phyloP scores from a whole-genome alignment of 1,140 invertebrate species.

The Atta texana region DNA sequence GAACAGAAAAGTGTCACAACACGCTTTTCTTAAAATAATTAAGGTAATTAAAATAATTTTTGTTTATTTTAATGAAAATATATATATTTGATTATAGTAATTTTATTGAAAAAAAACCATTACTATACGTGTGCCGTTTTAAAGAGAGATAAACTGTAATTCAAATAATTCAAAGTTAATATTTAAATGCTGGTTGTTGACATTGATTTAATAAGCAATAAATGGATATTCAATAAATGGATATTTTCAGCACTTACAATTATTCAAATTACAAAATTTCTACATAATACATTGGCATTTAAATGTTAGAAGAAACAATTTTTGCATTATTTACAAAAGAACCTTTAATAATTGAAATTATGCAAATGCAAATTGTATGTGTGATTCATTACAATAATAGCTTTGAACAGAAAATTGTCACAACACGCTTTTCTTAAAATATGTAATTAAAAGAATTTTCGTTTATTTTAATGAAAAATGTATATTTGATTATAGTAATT shows the following conservation, averaged over 20 bases:
- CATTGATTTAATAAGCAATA: constrained; percentile 75
- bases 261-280: not conserved
- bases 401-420: not conserved
- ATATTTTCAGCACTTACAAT: not conserved
- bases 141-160: not conserved
- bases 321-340: not conserved
- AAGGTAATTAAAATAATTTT: not conserved
- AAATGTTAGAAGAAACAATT: not conserved
- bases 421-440: not conserved
- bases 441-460: not conserved
- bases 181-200: constrained; percentile 63
- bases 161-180: constrained; percentile 6
- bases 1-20: no score
- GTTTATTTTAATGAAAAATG: not conserved
- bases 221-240: no score
- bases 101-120: not conserved
- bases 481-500: not conserved
- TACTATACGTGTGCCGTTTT: not conserved
- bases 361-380: no score
- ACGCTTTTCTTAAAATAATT: not conserved
- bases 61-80: not conserved
- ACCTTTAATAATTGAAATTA: no score
- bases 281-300: no score
- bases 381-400: not conserved
- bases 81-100: constrained; percentile 4